Evolutionary conservation across 2,113 vertebrate species (phyloP), one percentile per base, ranked within the genome.

Genomic region (Mungos mungo): DNA sequence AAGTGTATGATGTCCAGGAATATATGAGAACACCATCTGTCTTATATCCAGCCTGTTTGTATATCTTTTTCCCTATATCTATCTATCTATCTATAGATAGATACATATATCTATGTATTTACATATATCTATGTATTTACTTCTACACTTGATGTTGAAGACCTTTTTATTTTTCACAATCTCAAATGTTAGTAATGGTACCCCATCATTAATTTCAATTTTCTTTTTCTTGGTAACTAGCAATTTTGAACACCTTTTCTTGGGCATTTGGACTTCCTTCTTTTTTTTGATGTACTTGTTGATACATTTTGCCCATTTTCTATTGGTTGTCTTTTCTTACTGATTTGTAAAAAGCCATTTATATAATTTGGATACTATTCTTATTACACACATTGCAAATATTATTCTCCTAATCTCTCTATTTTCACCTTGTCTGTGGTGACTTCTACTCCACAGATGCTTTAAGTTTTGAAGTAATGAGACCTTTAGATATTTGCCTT

Each of bases 251-350:
- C 16, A 72, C 81, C 54, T 90, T 90, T 90, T 92, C 41, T 84
- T 69, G 50, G 50, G 15, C 33, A 90, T 87, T 81, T 94, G 13
- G 31, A 50, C 90, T 76, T 88, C 83, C 38, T 21, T 50, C 11
- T 50, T 66, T 90, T 90, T 66, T 90, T 90, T 82, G 57, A 89
- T 60, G 71, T n/a, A 85, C 35, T 84, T 88, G 33, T 88, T 88
- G 68, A 72, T 79, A 83, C 5, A 77, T 27, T 76, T 92, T 80
- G 15, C 45, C 63, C 52, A 25, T 31, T 88, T 93, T 11, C 50
- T 82, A 38, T 76, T 65, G 16, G 14, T 77, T 66, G 7, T 65
- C 29, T 72, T 87, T 79, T 79, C 47, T 76, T 87, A 72, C 16
- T 68, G 72, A 80, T 74, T 41, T 18, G 8, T 76, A 72, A 82